Evolutionary conservation across 2,888 invertebrate species (phyloP), one percentile per base, ranked within the genome.

Genomic region (Pristionchus exspectatus): DNA sequence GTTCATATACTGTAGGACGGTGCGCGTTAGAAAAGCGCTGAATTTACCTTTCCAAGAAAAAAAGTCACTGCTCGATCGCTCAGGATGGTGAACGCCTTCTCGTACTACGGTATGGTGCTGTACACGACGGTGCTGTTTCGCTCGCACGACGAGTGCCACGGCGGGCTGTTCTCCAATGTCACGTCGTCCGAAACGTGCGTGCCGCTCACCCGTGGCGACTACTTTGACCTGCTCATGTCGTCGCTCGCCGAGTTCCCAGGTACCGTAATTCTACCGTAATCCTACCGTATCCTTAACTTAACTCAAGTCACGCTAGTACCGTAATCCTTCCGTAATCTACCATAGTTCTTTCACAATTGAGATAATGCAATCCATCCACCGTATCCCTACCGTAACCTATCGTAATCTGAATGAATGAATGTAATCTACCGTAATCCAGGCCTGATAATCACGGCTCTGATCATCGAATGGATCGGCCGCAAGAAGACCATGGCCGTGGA

Each of bases 401-500:
- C 59, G 18, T 59, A 59, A 59, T 59, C 59, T n/a, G n/a, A n/a
- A n/a, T n/a, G n/a, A n/a, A n/a, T n/a, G n/a, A n/a, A n/a, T n/a
- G 56, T 30, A 30, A n/a, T 18, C 27, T 38, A 33, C 63, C 85
- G 18, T 63, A 44, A 59, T 50, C 27, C 89, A 97, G 97, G 97
- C 56, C 97, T 98, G 91, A 97, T 98, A 94, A 97, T 97, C 3
- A 98, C 98, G 0, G 97, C 98, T 94, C 97, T 97, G 92, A 96
- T 98, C 4, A 98, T 98, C 91, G 98, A 98, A 95, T 97, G 97
- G 95, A 97, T 97, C 94, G 98, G 98, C 18, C 96, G 98, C 44
- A 98, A 97, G 95, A 97, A 97, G 94, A 98, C 98, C 0, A 98
- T 98, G 97, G 98, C 98, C 0, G 96, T 97, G n/a, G 98, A 98